Percentiles rank a stretch among this genome's conserved stretches.
These are phyloP conservation scores for Lithophane leautieri DNA, from an alignment of 2,888 invertebrate species.

Conservation along the genomic window DNA sequence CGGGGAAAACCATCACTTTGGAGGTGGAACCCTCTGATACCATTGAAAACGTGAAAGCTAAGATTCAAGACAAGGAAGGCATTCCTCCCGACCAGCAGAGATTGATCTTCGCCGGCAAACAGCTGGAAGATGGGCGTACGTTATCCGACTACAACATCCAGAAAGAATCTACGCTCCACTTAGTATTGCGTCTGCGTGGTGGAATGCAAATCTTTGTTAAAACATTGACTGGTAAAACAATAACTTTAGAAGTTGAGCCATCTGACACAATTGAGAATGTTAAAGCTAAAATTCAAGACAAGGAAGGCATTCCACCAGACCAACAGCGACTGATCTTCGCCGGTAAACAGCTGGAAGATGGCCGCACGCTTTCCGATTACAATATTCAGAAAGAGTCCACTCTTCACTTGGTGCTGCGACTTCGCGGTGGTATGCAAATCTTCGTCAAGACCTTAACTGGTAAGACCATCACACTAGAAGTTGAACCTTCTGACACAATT, in stretches of 20 bases:
- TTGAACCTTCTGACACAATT: slow-evolving; percentile 57
- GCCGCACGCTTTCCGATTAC: slow-evolving; percentile 50
- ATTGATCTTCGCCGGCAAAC: slow-evolving; percentile 39
- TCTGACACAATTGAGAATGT: slow-evolving; percentile 62
- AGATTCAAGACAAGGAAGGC: slow-evolving; percentile 64
- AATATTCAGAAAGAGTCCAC: slow-evolving; percentile 54
- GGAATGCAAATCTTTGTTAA: slow-evolving; percentile 48
- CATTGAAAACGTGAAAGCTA: slow-evolving; percentile 60
- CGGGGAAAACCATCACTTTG: slow-evolving; percentile 59
- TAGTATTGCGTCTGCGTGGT: slow-evolving; percentile 28
- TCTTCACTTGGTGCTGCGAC: slow-evolving; percentile 27
- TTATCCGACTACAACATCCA: slow-evolving; percentile 41
- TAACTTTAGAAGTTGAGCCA: slow-evolving; percentile 55
- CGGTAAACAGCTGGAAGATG: slow-evolving; percentile 45
- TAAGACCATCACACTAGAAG: slow-evolving; percentile 58
- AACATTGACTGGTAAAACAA: slow-evolving; percentile 57
- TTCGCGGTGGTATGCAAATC: slow-evolving; percentile 42
- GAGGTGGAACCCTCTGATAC: slow-evolving; percentile 61
- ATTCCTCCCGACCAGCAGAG: slow-evolving; percentile 43
- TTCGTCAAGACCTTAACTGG: slow-evolving; percentile 53
- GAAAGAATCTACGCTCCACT: slow-evolving; percentile 36
- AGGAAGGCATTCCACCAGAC: slow-evolving; percentile 58
- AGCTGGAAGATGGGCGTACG: slow-evolving; percentile 40
- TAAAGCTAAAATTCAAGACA: slow-evolving; percentile 57
- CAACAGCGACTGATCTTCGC: slow-evolving; percentile 61